Evolutionary conservation across 1,140 invertebrate genomes (phyloP), one percentile per base, ranked within the genome.

Genomic region (Tetramorium alpestre): DNA sequence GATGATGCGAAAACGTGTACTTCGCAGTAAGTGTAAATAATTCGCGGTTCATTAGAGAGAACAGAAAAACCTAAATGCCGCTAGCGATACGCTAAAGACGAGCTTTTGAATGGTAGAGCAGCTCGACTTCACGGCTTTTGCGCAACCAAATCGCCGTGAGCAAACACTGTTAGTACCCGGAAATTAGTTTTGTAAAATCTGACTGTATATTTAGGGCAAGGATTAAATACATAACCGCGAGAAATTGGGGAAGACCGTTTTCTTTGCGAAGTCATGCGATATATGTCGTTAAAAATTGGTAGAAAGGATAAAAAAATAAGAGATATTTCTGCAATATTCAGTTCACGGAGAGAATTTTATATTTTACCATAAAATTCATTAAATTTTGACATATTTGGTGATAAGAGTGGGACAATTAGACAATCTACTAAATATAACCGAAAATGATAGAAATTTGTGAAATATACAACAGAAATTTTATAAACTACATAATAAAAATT

Each of bases 41-140:
- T 76, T 89, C 88, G 49, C 64, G 80, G 25, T 72, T 87, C 72
- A 56, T 72, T 75, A 56, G 25, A 38, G 1, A 62, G 56, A 22
- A 60, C 56, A 75, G 87, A 86, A 69, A 62, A 77, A 41, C 76
- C 65, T 81, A 76, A 89, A 65, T 41, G 18, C 77, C 49, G 51
- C 49, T 82, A 70, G 62, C 62, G 56, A 87, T 78, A 77, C 51
- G 77, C 22, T 60, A 33, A 73, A 73, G 80, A 60, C 49, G 72
- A 72, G 64, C 65, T 54, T 73, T 73, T 73, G 51, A 60, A 8
- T 65, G 41, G 18, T 22, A 65, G 58, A 7, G 22, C 22, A 49
- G 33, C 13, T 75, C 44, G 51, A 84, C 41, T 28, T 78, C 49
- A 4, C 6, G 11, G 33, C 18, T 33, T 70, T 72, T 84, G 49